Evolutionary conservation across 2,888 invertebrate species (phyloP), one percentile per base, ranked within the genome.

Genomic region (Anodontia alba): DNA sequence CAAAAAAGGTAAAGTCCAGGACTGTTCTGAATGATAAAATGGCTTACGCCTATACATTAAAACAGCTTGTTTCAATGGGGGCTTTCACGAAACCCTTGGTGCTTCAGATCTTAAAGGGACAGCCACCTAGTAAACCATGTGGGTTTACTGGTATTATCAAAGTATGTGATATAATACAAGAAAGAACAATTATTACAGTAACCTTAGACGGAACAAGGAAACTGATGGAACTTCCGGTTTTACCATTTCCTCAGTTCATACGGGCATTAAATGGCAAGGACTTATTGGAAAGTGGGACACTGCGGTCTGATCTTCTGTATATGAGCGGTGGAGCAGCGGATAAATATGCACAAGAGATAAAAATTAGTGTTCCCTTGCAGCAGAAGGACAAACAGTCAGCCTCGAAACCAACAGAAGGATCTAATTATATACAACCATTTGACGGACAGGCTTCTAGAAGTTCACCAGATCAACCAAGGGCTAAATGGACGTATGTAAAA

Each of bases 171-270:
- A 83, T 90, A n/a, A 83, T 86, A 7, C 87, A 87, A 75, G 90
- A 91, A 57, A 87, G 90, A 69, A 90, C 90, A n/a, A 79, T 90
- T 20, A 80, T 91, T 20, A 88, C 86, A 0, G 87, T 86, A 69
- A 87, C 89, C 10, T 76, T 90, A 36, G 85, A 86, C 49, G 83
- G 87, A 33, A 80, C 78, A 10, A 86, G 86, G 33, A 88, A 83
- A 49, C 70, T 91, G 12, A 80, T 91, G 36, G 90, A 91, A 80
- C 88, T 91, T 83, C 87, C 91, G 26, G 86, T 90, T 31, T 81
- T 87, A 15, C 85, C 89, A 10, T 84, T 85, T 26, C 90, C 90
- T 17, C 82, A 87, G 67, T 91, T 90, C 80, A 74, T 76, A 0
- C 78, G 81, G 31, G 88, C 90, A 20, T 69, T 84, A 33, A 90